phyloP scores from a whole-genome alignment of 2,797 vertebrate species.

The Centroberyx gerrardi region DNA sequence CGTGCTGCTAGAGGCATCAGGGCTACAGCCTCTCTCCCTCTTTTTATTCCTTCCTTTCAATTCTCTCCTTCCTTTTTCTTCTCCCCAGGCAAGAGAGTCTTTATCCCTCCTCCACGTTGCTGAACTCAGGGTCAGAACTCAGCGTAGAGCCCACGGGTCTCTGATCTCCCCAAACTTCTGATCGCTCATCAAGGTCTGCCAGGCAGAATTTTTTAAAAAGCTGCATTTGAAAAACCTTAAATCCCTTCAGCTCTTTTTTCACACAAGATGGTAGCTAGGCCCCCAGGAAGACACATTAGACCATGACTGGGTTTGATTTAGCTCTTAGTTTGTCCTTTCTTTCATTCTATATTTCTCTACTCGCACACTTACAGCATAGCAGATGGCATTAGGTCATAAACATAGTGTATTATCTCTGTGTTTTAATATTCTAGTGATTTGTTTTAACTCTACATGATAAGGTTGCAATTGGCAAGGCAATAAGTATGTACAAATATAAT shows the following conservation, averaged over 20 bases:
- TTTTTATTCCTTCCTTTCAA: slow-evolving; percentile 51
- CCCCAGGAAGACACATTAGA: slow-evolving; percentile 44
- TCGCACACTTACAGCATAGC: not conserved
- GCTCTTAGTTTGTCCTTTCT: slow-evolving; percentile 17
- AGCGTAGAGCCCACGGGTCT: slow-evolving; percentile 54
- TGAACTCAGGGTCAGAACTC: slow-evolving; percentile 72
- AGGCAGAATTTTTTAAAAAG: slow-evolving; percentile 48
- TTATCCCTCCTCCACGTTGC: slow-evolving; percentile 62
- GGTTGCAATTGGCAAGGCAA: not conserved
- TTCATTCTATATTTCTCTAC: not conserved
- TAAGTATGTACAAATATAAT: not conserved
- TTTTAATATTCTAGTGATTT: slow-evolving; percentile 10
- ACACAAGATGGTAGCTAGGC: slow-evolving; percentile 33
- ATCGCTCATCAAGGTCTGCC: slow-evolving; percentile 76
- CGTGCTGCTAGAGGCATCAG: slow-evolving; percentile 62
- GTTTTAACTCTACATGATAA: not conserved
- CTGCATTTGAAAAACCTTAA: slow-evolving; percentile 56
- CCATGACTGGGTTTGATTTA: slow-evolving; percentile 43
- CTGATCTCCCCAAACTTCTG: slow-evolving; percentile 70
- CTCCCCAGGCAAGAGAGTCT: slow-evolving; percentile 62
- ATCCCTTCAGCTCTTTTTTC: slow-evolving; percentile 27
- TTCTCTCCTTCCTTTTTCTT: slow-evolving; percentile 48
- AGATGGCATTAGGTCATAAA: slow-evolving; percentile 9
- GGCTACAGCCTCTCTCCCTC: slow-evolving; percentile 49
- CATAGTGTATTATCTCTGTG: not conserved